Evolutionary conservation across 2,797 vertebrate genomes (phyloP), one percentile per base, ranked within the genome.

Genomic region (Gastrophryne carolinensis): DNA sequence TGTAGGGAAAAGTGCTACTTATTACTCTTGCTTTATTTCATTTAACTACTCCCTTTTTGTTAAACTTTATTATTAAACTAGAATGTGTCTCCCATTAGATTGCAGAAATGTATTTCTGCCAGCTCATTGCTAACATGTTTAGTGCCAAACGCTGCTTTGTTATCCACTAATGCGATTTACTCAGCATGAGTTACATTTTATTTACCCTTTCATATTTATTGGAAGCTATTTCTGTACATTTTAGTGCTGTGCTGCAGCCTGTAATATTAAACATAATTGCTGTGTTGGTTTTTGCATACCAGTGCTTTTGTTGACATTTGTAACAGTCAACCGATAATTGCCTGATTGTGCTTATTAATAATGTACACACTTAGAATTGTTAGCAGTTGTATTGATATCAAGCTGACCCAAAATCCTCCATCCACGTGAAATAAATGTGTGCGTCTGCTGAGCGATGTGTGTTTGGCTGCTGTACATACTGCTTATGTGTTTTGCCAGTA

Each of bases 121-220:
- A 44, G 72, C 57, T 74, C 30, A 39, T 24, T 44, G 37, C 60
- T 66, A 66, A 58, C 66, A 47, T 58, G 29, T 37, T 66, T 23
- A 21, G 52, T 58, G 72, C 62, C 72, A 74, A 74, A 74, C 56
- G 19, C 23, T 24, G 60, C 52, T 65, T n/a, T 66, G 35, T 66
- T 74, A 74, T 65, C 21, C 72, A 44, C 34, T 35, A 64, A 73
- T 64, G 61, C 37, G 57, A 73, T 73, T 73, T 65, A 19, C 72
- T 41, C 32, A 73, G 72, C 72, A 39, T 44, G 50, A 52, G 50
- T 62, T 56, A 56, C 47, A 54, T 64, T 65, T 56, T 65, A 49
- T 64, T 64, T 73, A 64, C 61, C 49, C 63, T 66, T 66, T n/a
- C 62, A 74, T 74, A 57, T 66, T 74, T 66, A 73, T 74, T 74